Evolutionary conservation across 2,113 vertebrate species (phyloP), one percentile per base, ranked within the genome.

Genomic region (Falcunculus frontatus): DNA sequence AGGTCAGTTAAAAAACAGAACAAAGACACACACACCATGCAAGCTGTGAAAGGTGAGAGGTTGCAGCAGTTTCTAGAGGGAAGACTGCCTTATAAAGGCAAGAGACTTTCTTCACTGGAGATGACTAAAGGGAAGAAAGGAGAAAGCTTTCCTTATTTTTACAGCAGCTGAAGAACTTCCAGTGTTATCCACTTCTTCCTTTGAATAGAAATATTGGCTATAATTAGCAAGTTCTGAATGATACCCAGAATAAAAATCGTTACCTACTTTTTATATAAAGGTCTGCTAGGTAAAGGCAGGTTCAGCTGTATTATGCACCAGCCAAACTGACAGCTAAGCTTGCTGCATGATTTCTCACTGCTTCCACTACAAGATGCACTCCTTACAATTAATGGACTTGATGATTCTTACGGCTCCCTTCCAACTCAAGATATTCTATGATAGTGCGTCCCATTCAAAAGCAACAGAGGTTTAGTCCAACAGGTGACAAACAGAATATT

Each of bases 1-100:
- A 96, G 55, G 72, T 91, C 94, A 94, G 87, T 50, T 80, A 49
- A 85, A 89, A 83, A 88, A 2, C 5, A 26, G 87, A 75, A 91
- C 21, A 35, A 94, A 59, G 44, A 74, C 7, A 88, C 9, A 88
- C 9, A 52, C 49, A 53, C 20, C 3, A 7, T 42, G 50, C 44
- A 72, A 63, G 41, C 76, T 84, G 35, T 62, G 70, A 67, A 83
- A 87, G 65, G 52, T 59, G 81, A 82, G 73, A 91, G n/a, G 76
- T 19, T 49, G 50, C 53, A 91, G 73, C 47, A 84, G 33, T 41
- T 93, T 84, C 42, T 47, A 63, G 25, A 32, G 29, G 41, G 18
- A 79, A 84, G 22, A 68, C 41, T 86, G 32, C 57, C 85, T 96
- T 91, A 70, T 39, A 90, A 91, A 94, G 63, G 62, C 70, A 89